phyloP scores from a whole-genome alignment of 2,113 vertebrate species.

The Rallus limicola region DNA sequence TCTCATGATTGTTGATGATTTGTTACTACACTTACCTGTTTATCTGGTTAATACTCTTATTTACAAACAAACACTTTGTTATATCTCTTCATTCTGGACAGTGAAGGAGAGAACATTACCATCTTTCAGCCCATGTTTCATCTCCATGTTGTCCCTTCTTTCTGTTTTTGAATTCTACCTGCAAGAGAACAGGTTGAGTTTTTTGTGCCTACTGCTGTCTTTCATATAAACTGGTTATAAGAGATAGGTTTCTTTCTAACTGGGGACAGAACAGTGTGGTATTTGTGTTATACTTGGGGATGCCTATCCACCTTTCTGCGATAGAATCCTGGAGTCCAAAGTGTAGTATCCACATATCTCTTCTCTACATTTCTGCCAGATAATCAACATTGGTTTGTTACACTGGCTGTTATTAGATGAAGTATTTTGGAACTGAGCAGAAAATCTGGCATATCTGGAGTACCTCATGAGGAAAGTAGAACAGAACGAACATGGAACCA shows the following conservation, averaged over 20 bases:
- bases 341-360: neutral
- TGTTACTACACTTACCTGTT: neutral
- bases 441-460: neutral
- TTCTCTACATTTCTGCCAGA: neutral
- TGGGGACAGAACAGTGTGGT: neutral
- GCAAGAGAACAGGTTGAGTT: neutral
- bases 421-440: neutral
- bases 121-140: neutral
- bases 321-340: neutral
- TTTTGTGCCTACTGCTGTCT: neutral
- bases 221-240: neutral
- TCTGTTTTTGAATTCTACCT: neutral
- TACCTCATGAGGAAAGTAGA: neutral
- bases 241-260: neutral
- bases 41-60: neutral
- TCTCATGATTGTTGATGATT: neutral
- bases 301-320: accelerated
- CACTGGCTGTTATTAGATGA: neutral
- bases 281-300: neutral
- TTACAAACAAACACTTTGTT: neutral
- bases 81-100: neutral
- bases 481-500: neutral
- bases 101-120: neutral
- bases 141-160: neutral
- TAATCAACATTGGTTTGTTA: neutral